A percentile compares a stretch with the other conserved stretches of the same genome.
These are phyloP conservation scores for Odontesthes bonariensis DNA, from an alignment of 2,113 vertebrate species.

Conservation along the genomic window DNA sequence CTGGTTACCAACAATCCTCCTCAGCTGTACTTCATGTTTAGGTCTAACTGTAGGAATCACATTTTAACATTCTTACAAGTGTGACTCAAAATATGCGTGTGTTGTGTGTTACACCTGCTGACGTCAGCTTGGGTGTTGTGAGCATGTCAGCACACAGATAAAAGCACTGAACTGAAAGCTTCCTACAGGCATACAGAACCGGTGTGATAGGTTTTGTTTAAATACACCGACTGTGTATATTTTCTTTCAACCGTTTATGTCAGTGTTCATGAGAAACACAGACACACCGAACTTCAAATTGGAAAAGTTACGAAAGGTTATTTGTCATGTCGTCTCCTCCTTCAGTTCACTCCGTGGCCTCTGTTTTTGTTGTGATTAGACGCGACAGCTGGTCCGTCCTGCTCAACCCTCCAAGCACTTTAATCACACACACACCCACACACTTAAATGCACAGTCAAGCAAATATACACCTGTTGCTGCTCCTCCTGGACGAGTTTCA, in stretches of 20 bases:
- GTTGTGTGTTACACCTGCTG: too few species aligned
- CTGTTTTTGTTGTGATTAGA: slow-evolving; percentile 73
- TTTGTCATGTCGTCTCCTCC: not conserved
- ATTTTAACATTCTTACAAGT: too few species aligned
- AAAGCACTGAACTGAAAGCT: not conserved
- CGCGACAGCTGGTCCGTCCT: slow-evolving; percentile 55
- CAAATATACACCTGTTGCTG: slow-evolving; percentile 79
- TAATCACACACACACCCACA: slow-evolving; percentile 31
- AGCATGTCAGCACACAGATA: not conserved
- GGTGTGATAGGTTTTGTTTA: too few species aligned
- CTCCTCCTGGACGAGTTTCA: slow-evolving; percentile 78
- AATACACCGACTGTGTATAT: too few species aligned
- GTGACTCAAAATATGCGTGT: too few species aligned
- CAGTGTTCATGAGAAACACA: not conserved
- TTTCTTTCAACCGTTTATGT: not conserved
- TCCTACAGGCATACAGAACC: too few species aligned
- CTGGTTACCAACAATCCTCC: too few species aligned
- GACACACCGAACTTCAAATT: not conserved
- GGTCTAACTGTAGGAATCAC: too few species aligned
- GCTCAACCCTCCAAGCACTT: slow-evolving; percentile 28
- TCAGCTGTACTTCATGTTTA: too few species aligned
- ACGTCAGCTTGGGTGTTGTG: too few species aligned
- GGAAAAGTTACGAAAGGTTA: slow-evolving; percentile 8
- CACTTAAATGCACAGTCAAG: slow-evolving; percentile 17
- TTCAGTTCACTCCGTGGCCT: slow-evolving; percentile 16